These are phyloP conservation scores for Orthonevra nobilis DNA, from an alignment of 2,888 invertebrate species.

Conservation along the genomic window DNA sequence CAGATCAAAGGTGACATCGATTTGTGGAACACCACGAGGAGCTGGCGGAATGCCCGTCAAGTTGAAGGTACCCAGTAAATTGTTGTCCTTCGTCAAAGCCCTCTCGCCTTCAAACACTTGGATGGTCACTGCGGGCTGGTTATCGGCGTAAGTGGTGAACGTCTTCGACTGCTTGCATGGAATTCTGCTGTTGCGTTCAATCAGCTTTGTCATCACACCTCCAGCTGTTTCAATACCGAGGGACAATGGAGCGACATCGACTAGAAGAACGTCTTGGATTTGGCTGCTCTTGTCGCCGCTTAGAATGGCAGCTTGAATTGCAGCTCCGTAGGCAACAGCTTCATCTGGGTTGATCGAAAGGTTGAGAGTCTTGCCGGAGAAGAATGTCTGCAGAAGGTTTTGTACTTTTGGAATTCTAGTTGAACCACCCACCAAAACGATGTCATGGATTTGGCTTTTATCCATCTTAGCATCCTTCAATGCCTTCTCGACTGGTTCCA, in stretches of 20 bases:
- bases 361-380: slow-evolving; percentile 86
- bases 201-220: slow-evolving; percentile 89
- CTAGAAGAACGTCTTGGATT: slow-evolving; percentile 87
- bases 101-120: slow-evolving; percentile 89
- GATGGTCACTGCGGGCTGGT: slow-evolving; percentile 88
- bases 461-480: slow-evolving; percentile 87
- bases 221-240: slow-evolving; percentile 90
- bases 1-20: slow-evolving; percentile 89
- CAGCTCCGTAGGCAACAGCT: slow-evolving; percentile 89
- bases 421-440: slow-evolving; percentile 91
- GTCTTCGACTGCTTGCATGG: slow-evolving; percentile 87
- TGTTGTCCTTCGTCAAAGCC: slow-evolving; percentile 96
- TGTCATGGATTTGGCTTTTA: slow-evolving; percentile 87
- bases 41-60: slow-evolving; percentile 96
- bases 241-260: slow-evolving; percentile 86
- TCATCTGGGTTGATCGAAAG: slow-evolving; percentile 90
- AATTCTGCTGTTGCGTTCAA: slow-evolving; percentile 86
- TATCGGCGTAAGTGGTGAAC: slow-evolving; percentile 90
- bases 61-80: slow-evolving; percentile 96
- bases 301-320: slow-evolving; percentile 87
- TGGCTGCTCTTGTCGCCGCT: slow-evolving; percentile 85
- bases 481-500: slow-evolving; percentile 88
- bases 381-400: slow-evolving; percentile 87
- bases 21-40: slow-evolving; percentile 91
- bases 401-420: slow-evolving; percentile 90